Base-by-base conservation (phyloP, 2,113 vertebrate species). In the Lethenteron reissneri region DNA sequence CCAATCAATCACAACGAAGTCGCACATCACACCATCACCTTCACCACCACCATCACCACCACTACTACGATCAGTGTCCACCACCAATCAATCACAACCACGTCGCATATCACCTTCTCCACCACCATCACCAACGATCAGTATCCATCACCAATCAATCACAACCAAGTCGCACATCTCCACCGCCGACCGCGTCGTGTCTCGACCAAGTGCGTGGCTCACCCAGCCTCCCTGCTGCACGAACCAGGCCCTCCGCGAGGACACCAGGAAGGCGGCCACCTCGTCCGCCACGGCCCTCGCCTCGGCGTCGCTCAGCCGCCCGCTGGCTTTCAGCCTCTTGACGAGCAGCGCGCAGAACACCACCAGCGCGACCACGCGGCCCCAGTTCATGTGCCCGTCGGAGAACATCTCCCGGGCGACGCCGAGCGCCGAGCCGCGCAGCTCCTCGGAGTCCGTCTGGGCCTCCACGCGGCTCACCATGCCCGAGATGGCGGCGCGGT, bases 141-240 rank as follows among this genome's bases (percentile, higher is more conserved):
- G 41, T 41, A 5, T 41, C 41, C 41, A 7, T 5, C 6, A 41
- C 41, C 41, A 41, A 41, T 5, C 41, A 41, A 41, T 41, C 25
- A 41, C 25, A 41, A 41, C 41, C 41, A 41, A 6, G 5, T 41
- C 41, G 5, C 41, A 41, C 6, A 41, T 41, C 41, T 41, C 41
- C 41, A 41, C 41, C 41, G 5, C 41, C 41, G 41, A 41, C 41
- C 41, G 41, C 41, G 41, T 6, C 41, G 41, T 41, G 41, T 41
- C 41, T 41, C 41, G 41, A 41, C 6, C 41, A 41, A 41, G 41
- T 41, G 41, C 41, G 41, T 41, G 41, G 25, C 86, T 86, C 78
- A 94, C 89, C 90, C 90, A 94, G 74, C 89, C 90, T 14, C 89
- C 90, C 78, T 91, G 88, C 70, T 90, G 86, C 71, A 84, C 82